Conservation (phyloP, 2,888 invertebrate species). For the Pantelozetes paolii region DNA sequence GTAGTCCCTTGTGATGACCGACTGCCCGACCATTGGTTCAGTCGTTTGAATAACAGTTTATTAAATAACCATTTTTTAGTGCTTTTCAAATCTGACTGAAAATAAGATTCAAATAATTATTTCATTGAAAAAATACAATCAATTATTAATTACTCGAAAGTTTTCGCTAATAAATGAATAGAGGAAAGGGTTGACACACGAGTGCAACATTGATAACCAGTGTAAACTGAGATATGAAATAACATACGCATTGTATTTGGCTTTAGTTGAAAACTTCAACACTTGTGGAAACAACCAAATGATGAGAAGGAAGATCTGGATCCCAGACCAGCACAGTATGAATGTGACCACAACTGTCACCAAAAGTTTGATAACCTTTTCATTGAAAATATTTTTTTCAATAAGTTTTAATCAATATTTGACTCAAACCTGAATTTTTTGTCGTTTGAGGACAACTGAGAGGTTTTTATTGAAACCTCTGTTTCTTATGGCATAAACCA, state of each 20-base stretch:
- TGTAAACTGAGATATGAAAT: neutral
- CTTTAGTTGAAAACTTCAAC: neutral
- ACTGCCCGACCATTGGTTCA: neutral
- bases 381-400: neutral
- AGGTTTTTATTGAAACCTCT: neutral
- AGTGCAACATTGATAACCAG: conserved; percentile 29
- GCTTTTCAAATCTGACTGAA: neutral
- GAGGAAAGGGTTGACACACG: conserved; percentile 32
- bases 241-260: conserved; percentile 3
- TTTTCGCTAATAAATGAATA: conserved; percentile 35
- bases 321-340: conserved; percentile 33
- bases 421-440: conserved; percentile 25
- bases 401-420: no score
- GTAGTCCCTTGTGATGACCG: neutral
- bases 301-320: conserved; percentile 15
- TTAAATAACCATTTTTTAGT: neutral
- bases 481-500: conserved; percentile 17
- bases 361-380: conserved; percentile 22
- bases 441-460: neutral
- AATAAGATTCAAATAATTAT: no score
- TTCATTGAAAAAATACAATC: no score
- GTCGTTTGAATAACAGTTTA: neutral
- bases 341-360: conserved; percentile 22
- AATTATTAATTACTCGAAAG: conserved; percentile 34
- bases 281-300: neutral